phyloP scores from a whole-genome alignment of 2,797 vertebrate species.

The Pogonophryne albipinna region DNA sequence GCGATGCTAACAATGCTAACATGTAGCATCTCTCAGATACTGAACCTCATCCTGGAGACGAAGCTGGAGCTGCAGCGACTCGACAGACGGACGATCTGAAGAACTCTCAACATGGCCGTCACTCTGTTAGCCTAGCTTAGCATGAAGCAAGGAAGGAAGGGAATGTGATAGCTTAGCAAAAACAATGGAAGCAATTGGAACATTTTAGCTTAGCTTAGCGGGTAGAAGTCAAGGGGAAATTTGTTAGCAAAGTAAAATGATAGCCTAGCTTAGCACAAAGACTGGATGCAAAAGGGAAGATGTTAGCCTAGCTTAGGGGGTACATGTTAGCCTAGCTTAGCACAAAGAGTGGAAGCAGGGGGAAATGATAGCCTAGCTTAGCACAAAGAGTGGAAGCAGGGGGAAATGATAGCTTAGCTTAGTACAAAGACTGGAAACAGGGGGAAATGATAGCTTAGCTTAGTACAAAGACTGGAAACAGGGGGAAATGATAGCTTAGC shows the following conservation, averaged over 20 bases:
- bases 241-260: too few species aligned
- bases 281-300: not conserved
- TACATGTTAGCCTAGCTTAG: not conserved
- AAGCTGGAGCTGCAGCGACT: slow-evolving; percentile 62
- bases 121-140: not conserved
- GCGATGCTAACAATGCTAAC: too few species aligned
- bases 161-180: not conserved
- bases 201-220: too few species aligned
- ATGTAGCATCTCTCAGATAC: not conserved
- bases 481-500: too few species aligned
- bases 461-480: too few species aligned
- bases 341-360: not conserved
- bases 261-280: slow-evolving; percentile 2
- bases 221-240: too few species aligned
- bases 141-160: not conserved
- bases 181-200: too few species aligned
- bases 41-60: slow-evolving; percentile 77
- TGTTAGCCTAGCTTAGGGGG: not conserved
- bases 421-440: too few species aligned
- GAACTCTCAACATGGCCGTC: slow-evolving; percentile 33
- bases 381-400: not conserved
- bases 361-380: not conserved
- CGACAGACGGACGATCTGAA: slow-evolving; percentile 12
- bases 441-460: too few species aligned
- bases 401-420: too few species aligned